Conservation (phyloP, 2,797 vertebrate genomes). For the Pseudopleuronectes americanus region DNA sequence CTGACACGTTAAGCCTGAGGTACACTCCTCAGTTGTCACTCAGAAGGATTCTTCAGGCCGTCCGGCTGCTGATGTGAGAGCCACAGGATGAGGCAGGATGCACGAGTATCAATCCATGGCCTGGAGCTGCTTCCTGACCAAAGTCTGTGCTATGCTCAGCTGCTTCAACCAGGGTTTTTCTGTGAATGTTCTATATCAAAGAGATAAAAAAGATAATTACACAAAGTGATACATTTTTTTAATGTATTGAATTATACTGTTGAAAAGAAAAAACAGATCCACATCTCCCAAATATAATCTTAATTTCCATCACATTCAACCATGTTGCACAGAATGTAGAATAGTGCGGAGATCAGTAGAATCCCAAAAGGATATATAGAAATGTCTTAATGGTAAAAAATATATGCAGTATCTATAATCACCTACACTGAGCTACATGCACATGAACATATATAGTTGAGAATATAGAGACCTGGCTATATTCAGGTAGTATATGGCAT, state of each 20-base stretch:
- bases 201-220: conserved; percentile 25
- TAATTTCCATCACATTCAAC: not conserved
- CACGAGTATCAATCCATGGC: conserved; percentile 23
- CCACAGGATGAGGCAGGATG: not conserved
- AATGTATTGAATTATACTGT: not conserved
- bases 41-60: conserved; percentile 20
- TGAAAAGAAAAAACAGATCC: no score
- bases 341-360: not conserved
- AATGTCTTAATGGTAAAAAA: not conserved
- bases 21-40: conserved; percentile 30
- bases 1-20: conserved; percentile 18
- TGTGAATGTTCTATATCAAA: conserved; percentile 81
- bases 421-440: not conserved
- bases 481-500: conserved; percentile 79
- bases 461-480: conserved; percentile 76
- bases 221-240: not conserved
- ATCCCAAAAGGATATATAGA: not conserved
- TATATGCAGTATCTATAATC: not conserved
- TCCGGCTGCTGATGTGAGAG: not conserved
- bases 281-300: not conserved
- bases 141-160: conserved; percentile 78
- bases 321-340: no score
- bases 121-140: conserved; percentile 78
- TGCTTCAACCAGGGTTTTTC: conserved; percentile 84
- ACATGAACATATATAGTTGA: not conserved